phyloP scores from a whole-genome alignment of 2,797 vertebrate species.

The Neoniphon sammara region DNA sequence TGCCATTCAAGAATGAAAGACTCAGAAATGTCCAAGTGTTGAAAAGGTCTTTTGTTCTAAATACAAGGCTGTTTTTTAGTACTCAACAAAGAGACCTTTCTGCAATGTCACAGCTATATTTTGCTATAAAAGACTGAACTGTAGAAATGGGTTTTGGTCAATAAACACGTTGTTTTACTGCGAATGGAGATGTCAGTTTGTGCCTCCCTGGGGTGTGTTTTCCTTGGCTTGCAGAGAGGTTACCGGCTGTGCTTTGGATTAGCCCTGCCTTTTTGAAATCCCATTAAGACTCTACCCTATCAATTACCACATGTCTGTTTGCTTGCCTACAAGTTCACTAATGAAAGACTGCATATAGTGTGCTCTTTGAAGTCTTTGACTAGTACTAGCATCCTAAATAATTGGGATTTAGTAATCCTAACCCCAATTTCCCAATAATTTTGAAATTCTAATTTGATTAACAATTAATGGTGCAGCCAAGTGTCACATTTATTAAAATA shows the following conservation, averaged over 20 bases:
- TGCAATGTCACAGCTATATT: background rate
- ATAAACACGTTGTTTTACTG: slow-evolving; percentile 23
- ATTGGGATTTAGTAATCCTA: background rate
- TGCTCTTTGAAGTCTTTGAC: background rate
- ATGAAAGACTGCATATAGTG: background rate
- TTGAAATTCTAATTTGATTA: background rate
- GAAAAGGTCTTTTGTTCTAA: background rate
- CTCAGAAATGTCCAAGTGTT: background rate
- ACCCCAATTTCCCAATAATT: slow-evolving; percentile 1
- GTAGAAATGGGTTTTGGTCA: slow-evolving; percentile 4
- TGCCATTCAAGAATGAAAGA: background rate
- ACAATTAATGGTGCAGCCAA: background rate
- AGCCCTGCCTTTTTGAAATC: slow-evolving; percentile 54
- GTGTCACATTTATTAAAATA: background rate
- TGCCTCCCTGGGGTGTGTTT: slow-evolving; percentile 32
- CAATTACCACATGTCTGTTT: slow-evolving; percentile 53
- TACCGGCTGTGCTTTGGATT: slow-evolving; percentile 57
- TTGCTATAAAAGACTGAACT: background rate
- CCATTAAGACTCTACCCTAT: slow-evolving; percentile 66
- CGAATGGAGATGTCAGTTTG: slow-evolving; percentile 1
- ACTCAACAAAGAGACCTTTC: background rate
- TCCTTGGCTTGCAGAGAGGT: slow-evolving; percentile 47
- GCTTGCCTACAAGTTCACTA: slow-evolving; percentile 20
- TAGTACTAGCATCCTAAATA: background rate
- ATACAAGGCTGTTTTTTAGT: background rate